A percentile compares a stretch with the other conserved stretches of the same genome.
phyloP scores from a whole-genome alignment of 2,797 vertebrate species.

The Ptychobarbus kaznakovi region DNA sequence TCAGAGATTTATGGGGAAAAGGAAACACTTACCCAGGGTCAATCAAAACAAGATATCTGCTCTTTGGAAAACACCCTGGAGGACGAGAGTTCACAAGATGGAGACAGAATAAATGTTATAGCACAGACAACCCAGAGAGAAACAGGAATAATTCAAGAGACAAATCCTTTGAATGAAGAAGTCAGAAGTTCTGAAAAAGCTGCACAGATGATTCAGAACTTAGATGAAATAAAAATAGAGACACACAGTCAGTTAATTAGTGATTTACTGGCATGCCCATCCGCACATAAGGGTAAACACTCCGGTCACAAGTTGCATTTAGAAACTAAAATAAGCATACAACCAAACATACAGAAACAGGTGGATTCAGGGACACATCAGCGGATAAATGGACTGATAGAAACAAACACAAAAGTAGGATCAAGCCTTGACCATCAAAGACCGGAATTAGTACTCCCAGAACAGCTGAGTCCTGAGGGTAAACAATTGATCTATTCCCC shows the following conservation, averaged over 20 bases:
- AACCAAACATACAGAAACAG: slow-evolving; percentile 29
- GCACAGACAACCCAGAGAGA: slow-evolving; percentile 14
- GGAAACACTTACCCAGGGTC: slow-evolving; percentile 5
- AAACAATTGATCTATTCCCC: slow-evolving; percentile 59
- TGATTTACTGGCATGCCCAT: slow-evolving; percentile 44
- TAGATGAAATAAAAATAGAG: slow-evolving; percentile 25
- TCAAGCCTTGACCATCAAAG: slow-evolving; percentile 58
- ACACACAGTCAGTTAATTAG: slow-evolving; percentile 15
- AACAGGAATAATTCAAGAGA: background rate
- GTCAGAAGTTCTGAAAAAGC: slow-evolving; percentile 34
- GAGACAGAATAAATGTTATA: background rate
- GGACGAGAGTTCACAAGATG: background rate
- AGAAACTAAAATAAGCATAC: slow-evolving; percentile 27
- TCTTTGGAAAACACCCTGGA: slow-evolving; percentile 1
- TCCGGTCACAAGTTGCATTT: background rate
- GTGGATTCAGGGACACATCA: slow-evolving; percentile 36
- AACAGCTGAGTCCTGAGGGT: slow-evolving; percentile 73
- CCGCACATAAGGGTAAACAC: slow-evolving; percentile 46
- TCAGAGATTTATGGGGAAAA: slow-evolving; percentile 20
- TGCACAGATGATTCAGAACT: slow-evolving; percentile 30
- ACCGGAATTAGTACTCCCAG: slow-evolving; percentile 64
- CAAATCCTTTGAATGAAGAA: slow-evolving; percentile 23
- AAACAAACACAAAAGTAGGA: slow-evolving; percentile 46
- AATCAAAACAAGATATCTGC: slow-evolving; percentile 5
- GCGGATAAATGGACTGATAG: slow-evolving; percentile 27